Percentiles rank a stretch among this genome's conserved stretches.
Conservation (phyloP, 2,113 vertebrate species). For the Campylomormyrus tamandua region DNA sequence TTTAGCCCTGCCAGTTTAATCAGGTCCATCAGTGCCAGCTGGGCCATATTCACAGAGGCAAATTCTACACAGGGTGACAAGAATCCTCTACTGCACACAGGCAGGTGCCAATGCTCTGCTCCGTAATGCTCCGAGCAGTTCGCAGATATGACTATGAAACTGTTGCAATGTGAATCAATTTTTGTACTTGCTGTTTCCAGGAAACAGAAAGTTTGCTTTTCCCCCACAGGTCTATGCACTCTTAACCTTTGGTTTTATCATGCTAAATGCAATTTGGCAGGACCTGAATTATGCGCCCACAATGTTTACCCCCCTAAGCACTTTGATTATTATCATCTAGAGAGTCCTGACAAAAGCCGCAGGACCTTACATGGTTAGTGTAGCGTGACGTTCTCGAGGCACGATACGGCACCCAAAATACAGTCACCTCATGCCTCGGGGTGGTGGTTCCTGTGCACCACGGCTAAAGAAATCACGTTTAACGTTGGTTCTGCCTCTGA, state of each 20-base stretch:
- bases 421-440: neutral
- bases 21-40: neutral
- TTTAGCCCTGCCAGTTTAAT: slow-evolving; percentile 1
- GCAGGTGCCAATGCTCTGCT: neutral
- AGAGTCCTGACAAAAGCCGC: neutral
- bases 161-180: neutral
- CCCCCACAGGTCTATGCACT: neutral
- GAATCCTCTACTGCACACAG: neutral
- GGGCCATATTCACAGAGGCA: neutral
- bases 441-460: neutral
- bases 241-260: slow-evolving; percentile 15
- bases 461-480: neutral
- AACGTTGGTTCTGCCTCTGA: neutral
- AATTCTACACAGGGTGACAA: neutral
- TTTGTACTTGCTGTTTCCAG: neutral
- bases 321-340: neutral
- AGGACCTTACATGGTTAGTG: neutral
- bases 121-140: neutral
- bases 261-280: slow-evolving; percentile 5
- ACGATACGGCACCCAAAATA: neutral
- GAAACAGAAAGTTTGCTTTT: neutral
- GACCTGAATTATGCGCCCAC: neutral
- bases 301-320: slow-evolving; percentile 1
- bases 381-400: neutral
- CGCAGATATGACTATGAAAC: neutral